Percentiles rank a stretch among this genome's conserved stretches.
These are phyloP conservation scores for sheep (Ovis aries) DNA, from an alignment of 2,113 vertebrate genomes.

Conservation along the genomic window DNA sequence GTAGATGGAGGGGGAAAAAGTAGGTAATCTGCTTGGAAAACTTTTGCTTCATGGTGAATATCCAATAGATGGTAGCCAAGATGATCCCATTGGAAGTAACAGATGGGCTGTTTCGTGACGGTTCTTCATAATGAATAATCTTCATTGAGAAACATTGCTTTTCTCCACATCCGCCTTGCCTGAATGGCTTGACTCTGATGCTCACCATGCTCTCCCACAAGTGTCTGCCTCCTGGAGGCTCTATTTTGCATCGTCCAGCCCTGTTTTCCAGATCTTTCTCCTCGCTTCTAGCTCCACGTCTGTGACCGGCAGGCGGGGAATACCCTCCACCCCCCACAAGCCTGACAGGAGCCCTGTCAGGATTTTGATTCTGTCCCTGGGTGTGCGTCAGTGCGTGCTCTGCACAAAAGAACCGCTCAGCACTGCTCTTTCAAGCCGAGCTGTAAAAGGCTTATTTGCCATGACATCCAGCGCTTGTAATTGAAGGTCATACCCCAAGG, in stretches of 20 bases:
- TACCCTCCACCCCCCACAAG: background rate
- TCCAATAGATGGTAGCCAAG: background rate
- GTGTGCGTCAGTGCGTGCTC: constrained; percentile 19
- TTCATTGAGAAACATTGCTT: background rate
- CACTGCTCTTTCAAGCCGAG: background rate
- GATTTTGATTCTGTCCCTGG: background rate
- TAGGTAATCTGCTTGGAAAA: fast-evolving
- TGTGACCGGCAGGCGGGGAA: background rate
- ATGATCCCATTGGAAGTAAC: background rate
- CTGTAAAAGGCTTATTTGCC: constrained; percentile 60
- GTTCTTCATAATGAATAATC: background rate
- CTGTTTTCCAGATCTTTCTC: background rate
- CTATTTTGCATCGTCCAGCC: fast-evolving
- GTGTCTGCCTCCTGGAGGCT: background rate
- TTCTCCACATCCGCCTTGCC: fast-evolving
- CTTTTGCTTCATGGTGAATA: background rate
- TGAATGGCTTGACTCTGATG: fast-evolving
- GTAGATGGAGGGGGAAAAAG: background rate
- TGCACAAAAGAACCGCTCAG: constrained; percentile 22
- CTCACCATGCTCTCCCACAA: fast-evolving
- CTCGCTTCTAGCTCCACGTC: fast-evolving
- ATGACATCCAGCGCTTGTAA: constrained; percentile 58
- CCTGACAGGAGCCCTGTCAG: background rate
- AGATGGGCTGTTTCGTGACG: background rate
- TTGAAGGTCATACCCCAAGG: constrained; percentile 61